A percentile compares a stretch with the other conserved stretches of the same genome.
Conservation (phyloP, 1,140 invertebrate genomes). For the Eupeodes corollae region DNA sequence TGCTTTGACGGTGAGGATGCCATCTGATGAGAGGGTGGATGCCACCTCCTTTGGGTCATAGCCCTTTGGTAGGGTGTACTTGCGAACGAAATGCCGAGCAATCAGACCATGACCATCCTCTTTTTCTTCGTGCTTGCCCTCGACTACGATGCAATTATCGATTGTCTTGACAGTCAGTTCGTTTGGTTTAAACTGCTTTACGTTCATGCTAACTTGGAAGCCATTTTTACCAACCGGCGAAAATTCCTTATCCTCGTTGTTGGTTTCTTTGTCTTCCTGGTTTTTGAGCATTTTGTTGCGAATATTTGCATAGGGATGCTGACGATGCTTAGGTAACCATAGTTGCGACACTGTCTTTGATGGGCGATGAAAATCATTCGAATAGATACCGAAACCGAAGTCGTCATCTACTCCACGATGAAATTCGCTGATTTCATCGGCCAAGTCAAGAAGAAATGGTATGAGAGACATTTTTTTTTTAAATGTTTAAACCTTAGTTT, state of each 20-base stretch:
- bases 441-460: conserved; percentile 34
- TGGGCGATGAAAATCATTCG: conserved; percentile 17
- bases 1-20: conserved; percentile 55
- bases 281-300: background rate
- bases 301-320: conserved; percentile 3
- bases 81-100: conserved; percentile 55
- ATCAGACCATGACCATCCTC: conserved; percentile 50
- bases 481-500: background rate
- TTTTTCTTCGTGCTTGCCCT: conserved; percentile 60
- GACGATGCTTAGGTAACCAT: conserved; percentile 8
- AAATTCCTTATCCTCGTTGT: background rate
- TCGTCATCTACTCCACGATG: conserved; percentile 26
- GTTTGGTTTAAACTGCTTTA: conserved; percentile 59
- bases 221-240: conserved; percentile 30
- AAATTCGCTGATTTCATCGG: conserved; percentile 32
- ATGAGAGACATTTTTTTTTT: conserved; percentile 25
- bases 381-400: conserved; percentile 30
- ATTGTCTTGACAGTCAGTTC: conserved; percentile 66
- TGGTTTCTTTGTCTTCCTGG: background rate
- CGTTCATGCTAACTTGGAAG: conserved; percentile 53
- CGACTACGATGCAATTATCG: conserved; percentile 53
- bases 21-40: conserved; percentile 61
- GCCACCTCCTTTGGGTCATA: conserved; percentile 50
- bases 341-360: conserved; percentile 4
- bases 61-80: conserved; percentile 58